Base-by-base conservation (phyloP, 2,888 invertebrate species). In the Hyppa rectilinea region DNA sequence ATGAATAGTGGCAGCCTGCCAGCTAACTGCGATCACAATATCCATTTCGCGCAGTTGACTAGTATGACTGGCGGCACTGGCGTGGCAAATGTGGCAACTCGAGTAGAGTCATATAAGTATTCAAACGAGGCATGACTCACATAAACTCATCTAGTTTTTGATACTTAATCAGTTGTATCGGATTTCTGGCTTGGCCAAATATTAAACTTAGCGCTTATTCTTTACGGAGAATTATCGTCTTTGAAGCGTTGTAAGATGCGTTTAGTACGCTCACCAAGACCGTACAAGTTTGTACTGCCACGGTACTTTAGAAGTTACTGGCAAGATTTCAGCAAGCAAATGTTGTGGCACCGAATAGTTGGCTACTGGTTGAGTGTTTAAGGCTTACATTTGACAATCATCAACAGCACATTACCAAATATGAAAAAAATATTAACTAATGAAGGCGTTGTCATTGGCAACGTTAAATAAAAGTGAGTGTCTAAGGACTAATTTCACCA, bases 31-130 rank as follows among this genome's bases (percentile, higher is more conserved):
- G 76, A 76, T 80, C 80, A 80, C 79, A 79, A 79, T 79, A 79
- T 72, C 80, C 79, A 79, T 79, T 79, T 79, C 79, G 76, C 45
- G 61, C 67, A 79, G 76, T 80, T 79, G 79, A 79, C 67, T 79
- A 29, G 61, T 80, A 62, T 65, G 80, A 80, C 55, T 78, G 56
- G 64, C 78, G 55, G 64, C 60, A 78, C 63, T 78, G 61, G 79
- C 53, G 31, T 64, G 50, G 67, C 61, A 65, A 71, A 76, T 71
- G 70, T 53, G 63, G 52, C 59, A 79, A 80, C 49, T 63, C 52
- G 40, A 67, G 62, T 43, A 34, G 63, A 60, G 49, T 49, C 60
- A 47, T 50, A 58, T 49, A 71, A 58, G 71, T 75, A 62, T 62
- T 68, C 56, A 64, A 74, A 79, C 69, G 47, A 61, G 26, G 61